Evolutionary conservation across 2,888 invertebrate species (phyloP).

Genomic region (Cheilosia urbana): DNA sequence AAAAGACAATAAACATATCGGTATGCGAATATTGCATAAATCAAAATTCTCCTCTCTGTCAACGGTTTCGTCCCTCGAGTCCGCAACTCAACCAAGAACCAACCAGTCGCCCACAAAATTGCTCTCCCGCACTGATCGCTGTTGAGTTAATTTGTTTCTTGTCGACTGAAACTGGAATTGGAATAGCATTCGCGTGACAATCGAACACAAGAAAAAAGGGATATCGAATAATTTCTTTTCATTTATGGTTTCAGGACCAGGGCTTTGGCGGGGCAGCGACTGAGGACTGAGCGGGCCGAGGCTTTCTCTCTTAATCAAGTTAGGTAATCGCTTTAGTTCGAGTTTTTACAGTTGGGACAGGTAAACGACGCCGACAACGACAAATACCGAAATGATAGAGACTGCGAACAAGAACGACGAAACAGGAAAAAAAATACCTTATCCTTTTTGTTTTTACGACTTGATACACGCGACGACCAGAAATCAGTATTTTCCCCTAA

Average conservation of each 20-base stretch:
- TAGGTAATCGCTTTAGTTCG: constrained; percentile 44
- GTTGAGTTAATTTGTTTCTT: constrained; percentile 63
- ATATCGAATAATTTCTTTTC: constrained; percentile 47
- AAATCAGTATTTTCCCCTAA: constrained; percentile 51
- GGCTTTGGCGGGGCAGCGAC: background rate
- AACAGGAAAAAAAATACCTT: constrained; percentile 1
- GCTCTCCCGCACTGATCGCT: constrained; percentile 54
- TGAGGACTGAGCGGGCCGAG: background rate
- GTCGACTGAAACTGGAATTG: constrained; percentile 46
- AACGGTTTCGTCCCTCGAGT: constrained; percentile 30
- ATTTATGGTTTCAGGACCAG: background rate
- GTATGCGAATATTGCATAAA: constrained; percentile 63
- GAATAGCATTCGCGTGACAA: constrained; percentile 67
- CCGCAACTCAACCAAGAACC: background rate
- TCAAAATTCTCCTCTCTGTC: constrained; percentile 58
- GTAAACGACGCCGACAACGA: constrained; percentile 59
- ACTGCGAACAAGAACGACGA: constrained; percentile 23
- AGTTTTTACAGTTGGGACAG: constrained; percentile 33
- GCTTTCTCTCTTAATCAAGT: constrained; percentile 67
- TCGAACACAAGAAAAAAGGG: constrained; percentile 26
- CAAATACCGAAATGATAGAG: constrained; percentile 47
- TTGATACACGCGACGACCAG: constrained; percentile 66
- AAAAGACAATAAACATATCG: constrained; percentile 73
- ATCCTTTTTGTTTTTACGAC: constrained; percentile 64
- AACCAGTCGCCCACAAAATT: constrained; percentile 13